Evolutionary conservation across 2,797 vertebrate genomes (phyloP).

Genomic region (Pangasius macronema): DNA sequence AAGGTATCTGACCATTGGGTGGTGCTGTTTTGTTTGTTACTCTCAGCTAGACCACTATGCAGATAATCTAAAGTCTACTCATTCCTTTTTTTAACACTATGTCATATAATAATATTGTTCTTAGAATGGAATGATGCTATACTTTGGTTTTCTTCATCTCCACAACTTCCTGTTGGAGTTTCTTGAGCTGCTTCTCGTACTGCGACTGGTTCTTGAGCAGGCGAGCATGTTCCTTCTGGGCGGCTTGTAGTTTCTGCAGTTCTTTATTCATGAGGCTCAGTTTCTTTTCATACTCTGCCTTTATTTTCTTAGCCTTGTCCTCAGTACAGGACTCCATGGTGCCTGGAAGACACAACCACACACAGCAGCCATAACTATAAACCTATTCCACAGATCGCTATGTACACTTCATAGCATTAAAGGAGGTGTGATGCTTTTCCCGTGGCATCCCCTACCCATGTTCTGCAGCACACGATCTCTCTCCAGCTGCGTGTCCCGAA

Average conservation of each 20-base stretch:
- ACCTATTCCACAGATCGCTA: neutral
- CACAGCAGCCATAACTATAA: neutral
- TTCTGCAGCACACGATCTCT: constrained; percentile 95
- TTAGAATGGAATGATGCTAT: neutral
- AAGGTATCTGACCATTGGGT: neutral
- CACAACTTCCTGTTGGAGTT: constrained; percentile 90
- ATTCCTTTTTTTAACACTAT: neutral
- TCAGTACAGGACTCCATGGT: constrained; percentile 91
- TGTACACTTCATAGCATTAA: neutral
- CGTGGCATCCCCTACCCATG: constrained; percentile 75
- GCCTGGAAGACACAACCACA: constrained; percentile 67
- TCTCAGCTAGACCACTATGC: neutral
- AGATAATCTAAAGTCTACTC: neutral
- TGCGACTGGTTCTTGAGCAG: constrained; percentile 96
- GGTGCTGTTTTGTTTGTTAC: constrained; percentile 11
- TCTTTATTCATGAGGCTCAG: constrained; percentile 95
- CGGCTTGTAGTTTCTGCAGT: constrained; percentile 90
- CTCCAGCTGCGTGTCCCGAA: constrained; percentile 93
- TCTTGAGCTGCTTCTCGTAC: constrained; percentile 94
- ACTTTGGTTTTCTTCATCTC: constrained; percentile 99
- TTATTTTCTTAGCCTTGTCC: constrained; percentile 93
- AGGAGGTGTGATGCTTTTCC: neutral
- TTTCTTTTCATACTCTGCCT: constrained; percentile 93
- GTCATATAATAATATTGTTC: neutral
- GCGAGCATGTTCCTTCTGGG: constrained; percentile 93